Base-by-base conservation (phyloP, 53 echinoderm and acorn worm genomes). In the Holothuria scabra region DNA sequence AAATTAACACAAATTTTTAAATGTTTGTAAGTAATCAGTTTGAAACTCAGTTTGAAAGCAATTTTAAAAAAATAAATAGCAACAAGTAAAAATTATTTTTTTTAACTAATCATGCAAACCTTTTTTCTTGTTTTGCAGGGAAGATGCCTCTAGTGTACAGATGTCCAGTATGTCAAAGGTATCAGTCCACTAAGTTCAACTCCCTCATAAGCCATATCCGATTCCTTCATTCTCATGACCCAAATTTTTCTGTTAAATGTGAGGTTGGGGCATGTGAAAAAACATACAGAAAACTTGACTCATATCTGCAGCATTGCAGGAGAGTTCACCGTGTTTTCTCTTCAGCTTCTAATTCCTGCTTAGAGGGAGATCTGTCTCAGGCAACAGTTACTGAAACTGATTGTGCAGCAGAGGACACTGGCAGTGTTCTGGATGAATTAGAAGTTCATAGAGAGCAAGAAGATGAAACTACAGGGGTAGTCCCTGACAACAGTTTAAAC, bases 111-210 rank as follows among this genome's bases (percentile, higher is more conserved):
- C 44, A 44, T 44, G 44, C 44, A 44, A 44, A 44, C 44, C 5
- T 44, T 28, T 66, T 66, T 66, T 25, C 16, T 66, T 29, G 28
- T 29, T 66, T 66, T 66, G 67, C 67, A 66, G 67, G 67, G 28
- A 4, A 5, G 67, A 66, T 66, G 67, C 67, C 67, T 66, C 26
- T 29, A 29, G 33, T 66, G 67, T 6, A 66, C 33, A 66, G 28
- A 30, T 66, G 67, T 66, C 67, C 67, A 28, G 67, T 66, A 18
- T 66, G 67, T 29, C 67, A 66, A 24, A 31, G 30, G 30, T 66
- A 66, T 28, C 67, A 66, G 33, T 24, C 67, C 9, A 33, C 33
- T 18, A 66, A 28, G 33, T 66, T 66, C 33, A 66, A 66, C 33
- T 29, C 67, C 67, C 30, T 30, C 7, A 33, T 66, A 24, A 66